Evolutionary conservation across 2,888 invertebrate genomes (phyloP), one percentile per base, ranked within the genome.

Genomic region (Dynastes maya): DNA sequence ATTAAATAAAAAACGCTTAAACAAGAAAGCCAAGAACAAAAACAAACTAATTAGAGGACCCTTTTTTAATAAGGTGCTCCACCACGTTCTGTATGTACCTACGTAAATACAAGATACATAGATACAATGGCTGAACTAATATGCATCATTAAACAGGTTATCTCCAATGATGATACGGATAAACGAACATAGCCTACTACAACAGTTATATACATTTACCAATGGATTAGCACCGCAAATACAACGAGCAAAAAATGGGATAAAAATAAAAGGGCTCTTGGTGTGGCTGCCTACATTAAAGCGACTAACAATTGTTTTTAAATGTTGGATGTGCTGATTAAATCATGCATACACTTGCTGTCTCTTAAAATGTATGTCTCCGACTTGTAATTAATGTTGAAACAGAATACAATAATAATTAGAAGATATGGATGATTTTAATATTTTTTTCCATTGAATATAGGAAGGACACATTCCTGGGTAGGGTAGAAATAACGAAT

Each of bases 241-340:
- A 80, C 79, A 79, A 80, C 45, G 78, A 76, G 80, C 74, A 27
- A 81, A 78, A 71, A 51, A 49, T 8, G 11, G 16, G 11, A 63
- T 16, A 53, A 70, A 64, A 78, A 49, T 64, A 67, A 67, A 65
- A 68, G 58, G 49, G 40, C 37, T 45, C 67, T 22, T 37, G 53
- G 22, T 79, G 81, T 82, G 11, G 45, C 45, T 45, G 79, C 81
- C 81, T 81, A 82, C 82, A 78, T 82, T 82, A 81, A 79, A 80
- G 79, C 79, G 81, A 80, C 80, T 83, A 82, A 83, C 83, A 83
- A 82, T 82, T 82, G 82, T 82, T 83, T 82, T 83, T 82, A 82
- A 81, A 82, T 79, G 81, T 82, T 77, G 63, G 81, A 55, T 27
- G 78, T 72, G 75, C 82, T 80, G 83, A 83, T 83, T 83, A 82